A percentile compares a stretch with the other conserved stretches of the same genome.
Evolutionary conservation across 2,888 invertebrate genomes (phyloP).

Genomic region (Amphimallon solstitiale): DNA sequence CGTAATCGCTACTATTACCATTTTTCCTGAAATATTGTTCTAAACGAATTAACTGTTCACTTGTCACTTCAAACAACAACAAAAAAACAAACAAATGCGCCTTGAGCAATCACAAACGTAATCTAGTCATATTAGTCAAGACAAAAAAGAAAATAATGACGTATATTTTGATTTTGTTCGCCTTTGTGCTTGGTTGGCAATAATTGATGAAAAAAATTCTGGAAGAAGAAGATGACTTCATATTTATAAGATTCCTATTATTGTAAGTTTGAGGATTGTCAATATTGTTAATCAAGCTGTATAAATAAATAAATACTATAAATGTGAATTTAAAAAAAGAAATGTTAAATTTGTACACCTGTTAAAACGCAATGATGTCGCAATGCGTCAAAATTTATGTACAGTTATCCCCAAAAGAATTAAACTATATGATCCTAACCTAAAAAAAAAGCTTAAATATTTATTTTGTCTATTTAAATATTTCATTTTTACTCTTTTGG

Average conservation of each 20-base stretch:
- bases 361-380: constrained; percentile 42
- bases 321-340: constrained; percentile 15
- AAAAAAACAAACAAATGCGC: constrained; percentile 20
- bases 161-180: constrained; percentile 17
- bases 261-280: background rate
- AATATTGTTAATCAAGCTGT: constrained; percentile 14
- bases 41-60: constrained; percentile 14
- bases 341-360: constrained; percentile 39
- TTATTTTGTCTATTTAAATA: no score
- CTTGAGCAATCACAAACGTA: constrained; percentile 35
- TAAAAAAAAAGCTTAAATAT: no score
- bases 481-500: no score
- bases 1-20: background rate
- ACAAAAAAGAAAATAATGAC: constrained; percentile 13
- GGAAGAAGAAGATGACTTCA: background rate
- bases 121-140: constrained; percentile 18
- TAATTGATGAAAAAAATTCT: constrained; percentile 2
- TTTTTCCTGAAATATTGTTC: background rate
- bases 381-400: background rate
- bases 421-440: no score
- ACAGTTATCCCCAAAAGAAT: background rate
- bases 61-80: constrained; percentile 3
- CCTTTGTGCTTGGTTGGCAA: constrained; percentile 10
- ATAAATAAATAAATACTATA: constrained; percentile 13
- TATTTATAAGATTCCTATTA: background rate